Evolutionary conservation across 1,140 invertebrate genomes (phyloP).

Genomic region (Stegodyphus mimosarum): DNA sequence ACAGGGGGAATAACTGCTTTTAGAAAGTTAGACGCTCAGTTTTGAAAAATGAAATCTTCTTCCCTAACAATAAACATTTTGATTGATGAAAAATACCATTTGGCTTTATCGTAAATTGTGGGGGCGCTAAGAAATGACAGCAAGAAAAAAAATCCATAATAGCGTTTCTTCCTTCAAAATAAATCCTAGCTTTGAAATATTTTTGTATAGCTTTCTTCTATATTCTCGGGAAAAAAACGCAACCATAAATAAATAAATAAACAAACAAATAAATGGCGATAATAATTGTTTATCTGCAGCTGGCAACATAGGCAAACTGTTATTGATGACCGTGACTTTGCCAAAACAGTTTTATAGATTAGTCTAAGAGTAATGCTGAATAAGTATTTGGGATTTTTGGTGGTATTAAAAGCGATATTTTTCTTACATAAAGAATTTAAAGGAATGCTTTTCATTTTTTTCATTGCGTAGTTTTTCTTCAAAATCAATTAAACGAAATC

Average conservation of each 20-base stretch:
- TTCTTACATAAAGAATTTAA: too few species aligned
- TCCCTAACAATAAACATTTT: slow-evolving; percentile 24
- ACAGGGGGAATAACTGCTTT: too few species aligned
- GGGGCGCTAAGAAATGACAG: neutral
- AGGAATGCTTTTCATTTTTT: too few species aligned
- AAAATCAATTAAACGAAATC: too few species aligned
- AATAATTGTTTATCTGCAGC: neutral
- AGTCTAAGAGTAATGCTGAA: too few species aligned
- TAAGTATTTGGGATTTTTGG: too few species aligned
- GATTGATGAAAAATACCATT: slow-evolving; percentile 30
- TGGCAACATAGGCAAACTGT: slow-evolving; percentile 17
- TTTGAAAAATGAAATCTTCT: slow-evolving; percentile 28
- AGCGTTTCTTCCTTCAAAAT: slow-evolving; percentile 22
- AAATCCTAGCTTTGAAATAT: slow-evolving; percentile 27
- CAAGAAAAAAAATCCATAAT: slow-evolving; percentile 38
- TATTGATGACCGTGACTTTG: slow-evolving; percentile 7
- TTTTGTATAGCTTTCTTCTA: neutral
- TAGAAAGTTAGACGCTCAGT: neutral
- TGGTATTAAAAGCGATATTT: too few species aligned
- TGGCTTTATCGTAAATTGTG: slow-evolving; percentile 40
- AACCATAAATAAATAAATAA: too few species aligned
- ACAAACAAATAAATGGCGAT: too few species aligned
- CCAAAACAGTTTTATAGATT: too few species aligned
- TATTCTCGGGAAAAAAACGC: too few species aligned
- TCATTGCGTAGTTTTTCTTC: too few species aligned